Evolutionary conservation across 2,888 invertebrate species (phyloP), one percentile per base, ranked within the genome.

Genomic region (Zele albiditarsus): DNA sequence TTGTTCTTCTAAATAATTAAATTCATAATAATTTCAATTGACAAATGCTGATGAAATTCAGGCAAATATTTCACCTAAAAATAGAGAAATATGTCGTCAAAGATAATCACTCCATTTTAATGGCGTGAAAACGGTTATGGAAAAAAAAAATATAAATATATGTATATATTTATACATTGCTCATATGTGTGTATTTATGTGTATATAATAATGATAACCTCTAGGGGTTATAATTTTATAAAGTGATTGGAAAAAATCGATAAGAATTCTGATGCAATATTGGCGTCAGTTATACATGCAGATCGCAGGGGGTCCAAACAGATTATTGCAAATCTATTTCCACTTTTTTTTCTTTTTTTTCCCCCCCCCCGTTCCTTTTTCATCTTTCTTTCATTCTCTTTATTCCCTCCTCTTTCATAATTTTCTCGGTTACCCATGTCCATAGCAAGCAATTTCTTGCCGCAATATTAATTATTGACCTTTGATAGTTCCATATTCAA

Each of bases 261-360:
- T 58, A 53, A 53, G 16, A 42, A 68, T 77, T 77, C 80, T 86
- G 85, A 85, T 81, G 86, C 87, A 87, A 86, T 82, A 76, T 70
- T 75, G 73, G 75, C 76, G 78, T 81, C 76, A 78, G 77, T 79
- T 81, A 82, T 28, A 63, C 80, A 80, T 70, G 68, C 53, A 20
- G 82, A 67, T 84, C 82, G 84, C 85, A 83, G 87, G 87, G 87
- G 87, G 86, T 86, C 83, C 75, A 76, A 71, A 74, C 72, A 73
- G 20, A 67, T 73, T 38, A 20, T 73, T 63, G 69, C 53, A 63
- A 63, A 68, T 73, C 28, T 74, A 69, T 74, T 31, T 53, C 69
- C 46, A 23, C 6, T 23, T 70, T 60, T 46, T 46, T 66, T 46
- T 27, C 14, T 27, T 53, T 31, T 16, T 46, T 65, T 20, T 38